Evolutionary conservation across 2,113 vertebrate genomes (phyloP).

Genomic region (Rhynchomys soricoides): DNA sequence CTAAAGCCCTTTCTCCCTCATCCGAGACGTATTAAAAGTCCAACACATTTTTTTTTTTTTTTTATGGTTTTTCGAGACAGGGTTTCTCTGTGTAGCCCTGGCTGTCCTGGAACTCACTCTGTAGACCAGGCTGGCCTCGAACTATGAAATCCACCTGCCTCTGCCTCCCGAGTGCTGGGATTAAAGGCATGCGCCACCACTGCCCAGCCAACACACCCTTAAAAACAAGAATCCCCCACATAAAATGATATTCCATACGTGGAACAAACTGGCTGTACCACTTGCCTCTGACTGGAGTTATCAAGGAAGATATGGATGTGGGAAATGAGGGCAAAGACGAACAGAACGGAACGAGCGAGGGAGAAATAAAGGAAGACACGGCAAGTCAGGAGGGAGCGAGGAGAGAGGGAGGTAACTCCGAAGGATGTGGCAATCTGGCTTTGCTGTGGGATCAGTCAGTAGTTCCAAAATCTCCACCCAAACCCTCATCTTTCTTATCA

Average conservation of each 20-base stretch:
- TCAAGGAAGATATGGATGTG: not conserved
- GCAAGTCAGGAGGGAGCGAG: not conserved
- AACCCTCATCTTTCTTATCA: not conserved
- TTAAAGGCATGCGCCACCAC: too few relatives aligned
- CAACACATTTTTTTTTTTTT: not conserved
- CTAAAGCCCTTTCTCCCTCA: not conserved
- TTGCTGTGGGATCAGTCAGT: not conserved
- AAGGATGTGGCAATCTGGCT: not conserved
- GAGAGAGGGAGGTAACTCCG: not conserved
- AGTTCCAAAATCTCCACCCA: slow-evolving; percentile 1
- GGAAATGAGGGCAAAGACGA: not conserved
- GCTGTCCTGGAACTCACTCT: too few relatives aligned
- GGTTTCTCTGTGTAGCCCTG: too few relatives aligned
- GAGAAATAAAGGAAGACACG: not conserved
- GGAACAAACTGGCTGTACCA: not conserved
- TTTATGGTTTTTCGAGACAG: too few relatives aligned
- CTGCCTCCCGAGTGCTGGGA: too few relatives aligned
- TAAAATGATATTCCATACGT: not conserved
- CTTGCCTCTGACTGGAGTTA: not conserved
- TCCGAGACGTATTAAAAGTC: not conserved
- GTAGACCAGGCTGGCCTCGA: too few relatives aligned
- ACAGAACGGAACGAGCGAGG: not conserved
- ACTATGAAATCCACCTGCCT: too few relatives aligned
- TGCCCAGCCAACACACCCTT: not conserved
- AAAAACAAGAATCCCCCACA: not conserved